phyloP scores from a whole-genome alignment of 2,113 vertebrate genomes.

The Hyperoodon ampullatus region DNA sequence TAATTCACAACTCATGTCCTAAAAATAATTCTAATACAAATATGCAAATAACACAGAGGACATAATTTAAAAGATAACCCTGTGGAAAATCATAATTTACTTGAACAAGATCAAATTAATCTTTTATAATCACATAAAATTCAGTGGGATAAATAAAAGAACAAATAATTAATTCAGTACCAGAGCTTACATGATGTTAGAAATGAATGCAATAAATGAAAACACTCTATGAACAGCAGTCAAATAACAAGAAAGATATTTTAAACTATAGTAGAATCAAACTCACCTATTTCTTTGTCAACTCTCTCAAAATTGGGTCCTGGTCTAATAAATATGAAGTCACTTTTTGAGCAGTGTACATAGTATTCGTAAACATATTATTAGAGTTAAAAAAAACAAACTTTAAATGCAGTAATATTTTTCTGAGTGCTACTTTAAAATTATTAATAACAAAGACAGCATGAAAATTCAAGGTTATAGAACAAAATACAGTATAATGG shows the following conservation, averaged over 20 bases:
- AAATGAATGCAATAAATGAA: constrained; percentile 54
- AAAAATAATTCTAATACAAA: constrained; percentile 73
- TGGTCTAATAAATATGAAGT: not conserved
- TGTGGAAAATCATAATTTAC: constrained; percentile 75
- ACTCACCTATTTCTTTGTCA: not conserved
- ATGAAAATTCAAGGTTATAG: not conserved
- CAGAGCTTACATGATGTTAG: constrained; percentile 42
- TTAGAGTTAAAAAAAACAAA: not conserved
- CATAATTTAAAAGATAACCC: constrained; percentile 73
- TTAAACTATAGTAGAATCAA: not conserved
- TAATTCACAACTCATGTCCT: constrained; percentile 64
- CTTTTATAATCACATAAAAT: constrained; percentile 64
- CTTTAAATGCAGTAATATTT: not conserved
- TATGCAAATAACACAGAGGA: constrained; percentile 64
- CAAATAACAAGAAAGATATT: constrained; percentile 42
- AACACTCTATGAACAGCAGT: not conserved
- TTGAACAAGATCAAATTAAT: constrained; percentile 74
- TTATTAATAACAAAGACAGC: not conserved
- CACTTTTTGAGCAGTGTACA: not conserved
- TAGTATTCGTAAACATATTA: not conserved
- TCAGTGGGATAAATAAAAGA: constrained; percentile 60
- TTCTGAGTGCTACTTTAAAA: not conserved
- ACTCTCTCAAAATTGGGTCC: not conserved
- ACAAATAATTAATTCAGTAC: constrained; percentile 68
- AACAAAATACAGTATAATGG: not conserved